These are phyloP conservation scores for Drosophila takahashii DNA, from an alignment of 1,140 invertebrate species.

Conservation along the genomic window DNA sequence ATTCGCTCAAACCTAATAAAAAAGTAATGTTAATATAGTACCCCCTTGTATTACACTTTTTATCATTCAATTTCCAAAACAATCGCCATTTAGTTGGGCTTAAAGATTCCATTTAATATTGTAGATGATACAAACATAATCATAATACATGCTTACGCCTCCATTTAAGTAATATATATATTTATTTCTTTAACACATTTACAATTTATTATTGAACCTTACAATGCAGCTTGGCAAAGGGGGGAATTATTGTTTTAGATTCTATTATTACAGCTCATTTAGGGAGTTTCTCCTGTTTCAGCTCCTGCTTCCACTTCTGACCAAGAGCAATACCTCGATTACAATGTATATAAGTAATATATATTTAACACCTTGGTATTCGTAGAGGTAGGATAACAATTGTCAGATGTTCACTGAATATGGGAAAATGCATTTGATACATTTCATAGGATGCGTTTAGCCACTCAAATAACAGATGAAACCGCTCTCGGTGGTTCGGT, in stretches of 20 bases:
- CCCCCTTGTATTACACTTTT: too few relatives aligned
- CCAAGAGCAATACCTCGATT: slow-evolving; percentile 45
- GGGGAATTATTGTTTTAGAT: slow-evolving; percentile 78
- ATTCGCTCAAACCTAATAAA: too few relatives aligned
- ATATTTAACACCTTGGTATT: slow-evolving; percentile 73
- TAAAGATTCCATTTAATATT: slow-evolving; percentile 23
- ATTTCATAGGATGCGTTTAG: slow-evolving; percentile 31
- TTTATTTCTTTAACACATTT: slow-evolving; percentile 53
- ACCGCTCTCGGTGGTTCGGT: slow-evolving; percentile 51
- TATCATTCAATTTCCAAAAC: background rate
- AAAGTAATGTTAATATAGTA: too few relatives aligned
- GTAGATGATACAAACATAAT: slow-evolving; percentile 10
- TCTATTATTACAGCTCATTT: slow-evolving; percentile 77
- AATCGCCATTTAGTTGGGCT: slow-evolving; percentile 3
- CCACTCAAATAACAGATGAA: slow-evolving; percentile 46
- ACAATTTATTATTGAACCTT: slow-evolving; percentile 60
- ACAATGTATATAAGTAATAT: slow-evolving; percentile 53
- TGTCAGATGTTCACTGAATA: slow-evolving; percentile 70
- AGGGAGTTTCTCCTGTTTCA: slow-evolving; percentile 30
- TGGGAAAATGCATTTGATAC: slow-evolving; percentile 27
- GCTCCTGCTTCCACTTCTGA: slow-evolving; percentile 6
- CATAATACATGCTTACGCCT: slow-evolving; percentile 11
- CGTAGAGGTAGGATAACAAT: slow-evolving; percentile 79
- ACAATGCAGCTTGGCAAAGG: slow-evolving; percentile 63
- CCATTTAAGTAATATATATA: slow-evolving; percentile 46